Base-by-base conservation (phyloP, 2,888 invertebrate species). In the Archaeoteleia sp. region DNA sequence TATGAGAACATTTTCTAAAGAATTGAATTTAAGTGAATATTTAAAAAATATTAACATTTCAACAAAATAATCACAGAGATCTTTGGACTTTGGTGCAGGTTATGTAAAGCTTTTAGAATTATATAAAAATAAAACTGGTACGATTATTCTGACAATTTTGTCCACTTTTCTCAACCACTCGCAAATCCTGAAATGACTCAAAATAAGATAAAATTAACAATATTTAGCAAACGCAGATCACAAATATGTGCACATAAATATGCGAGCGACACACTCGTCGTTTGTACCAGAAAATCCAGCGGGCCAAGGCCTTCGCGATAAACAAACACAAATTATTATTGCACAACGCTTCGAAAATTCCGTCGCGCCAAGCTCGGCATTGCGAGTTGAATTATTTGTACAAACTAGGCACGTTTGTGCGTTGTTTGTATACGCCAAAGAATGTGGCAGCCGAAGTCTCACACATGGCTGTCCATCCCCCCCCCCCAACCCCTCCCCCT, bases 381-480 rank as follows among this genome's bases (percentile, higher is more conserved):
- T 63, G 63, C 70, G 71, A 71, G 76, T 74, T 74, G 74, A 82
- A 78, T 80, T 81, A 78, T 80, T 81, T 81, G 79, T 78, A 77
- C 78, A 80, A 80, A 81, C 78, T 77, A 73, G 73, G 73, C 70
- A 73, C 74, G 72, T 70, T 68, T 71, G 68, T 51, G 63, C 62
- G 69, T 62, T 79, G 75, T 78, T 78, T 75, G 71, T 75, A 74
- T 71, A 76, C 71, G 75, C 72, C 46, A 49, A 70, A 58, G 67
- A 69, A 67, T 67, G 70, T 70, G 65, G 65, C 68, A 67, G 54
- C 34, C 57, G 63, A 70, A 68, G 66, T 66, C 67, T 57, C 67
- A 70, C 67, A 70, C 66, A 68, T 68, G 60, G 58, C 57, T 30
- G 29, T 51, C 35, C 34, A 45, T 27, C 58, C 17, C 14, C 42